Base-by-base conservation (phyloP, 2,797 vertebrate species). In the Brachyalestes nurse region DNA sequence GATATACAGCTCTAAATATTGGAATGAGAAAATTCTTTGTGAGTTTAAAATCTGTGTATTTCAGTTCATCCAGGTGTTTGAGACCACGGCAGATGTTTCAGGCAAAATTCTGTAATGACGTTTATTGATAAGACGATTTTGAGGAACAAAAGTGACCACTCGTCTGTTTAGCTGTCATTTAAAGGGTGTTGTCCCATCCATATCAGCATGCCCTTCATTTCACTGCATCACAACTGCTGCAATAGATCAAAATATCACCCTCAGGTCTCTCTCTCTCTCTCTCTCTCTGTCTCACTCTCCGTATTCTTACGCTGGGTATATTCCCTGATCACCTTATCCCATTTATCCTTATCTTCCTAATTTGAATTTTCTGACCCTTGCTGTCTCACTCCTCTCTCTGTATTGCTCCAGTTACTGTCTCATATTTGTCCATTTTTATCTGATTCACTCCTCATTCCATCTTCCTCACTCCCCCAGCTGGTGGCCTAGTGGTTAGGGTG, bases 171-270 rank as follows among this genome's bases (percentile, higher is more conserved):
- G 72, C 23, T 83, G 85, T 85, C 87, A 87, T 88, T 83, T 82
- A 86, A 90, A 81, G 66, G 72, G 45, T 84, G 25, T 65, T 79
- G 66, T 80, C 71, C 77, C 83, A 23, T 92, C 88, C 89, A 91
- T 92, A 87, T 87, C 90, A 90, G 82, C 89, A 75, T 0, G 86
- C 53, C 91, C 91, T 93, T 93, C 86, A 91, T 91, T 85, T 84
- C 62, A 49, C 70, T 88, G 85, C 74, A 88, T 75, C 23, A 16
- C 86, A 77, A 85, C 80, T 82, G 86, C 82, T 80, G 64, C 86
- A 86, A 83, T 86, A 87, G 91, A 92, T 92, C 80, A 79, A 85
- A 25, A 88, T 87, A 88, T n/a, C 38, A 73, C 77, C 75, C 71
- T 57, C 34, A 83, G 58, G 23, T 64, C 66, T 75, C 51, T 40